phyloP scores from a whole-genome alignment of 2,888 invertebrate genomes.

The Dolichomitus sp. region DNA sequence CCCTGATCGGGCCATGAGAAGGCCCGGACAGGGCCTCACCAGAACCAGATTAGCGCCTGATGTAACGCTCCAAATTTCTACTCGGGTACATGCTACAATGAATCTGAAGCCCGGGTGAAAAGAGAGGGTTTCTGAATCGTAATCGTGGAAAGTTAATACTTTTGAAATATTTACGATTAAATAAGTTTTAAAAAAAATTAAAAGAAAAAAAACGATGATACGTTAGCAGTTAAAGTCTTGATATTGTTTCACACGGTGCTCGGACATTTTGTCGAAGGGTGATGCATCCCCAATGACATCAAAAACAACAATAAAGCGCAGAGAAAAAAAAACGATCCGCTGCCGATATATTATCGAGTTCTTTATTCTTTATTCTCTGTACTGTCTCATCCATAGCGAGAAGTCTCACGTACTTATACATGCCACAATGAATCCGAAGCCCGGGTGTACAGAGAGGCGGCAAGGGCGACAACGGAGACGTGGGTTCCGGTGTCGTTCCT shows the following conservation, averaged over 20 bases:
- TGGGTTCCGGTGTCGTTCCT: conserved; percentile 41
- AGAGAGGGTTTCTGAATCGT: no score
- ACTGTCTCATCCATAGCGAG: conserved; percentile 33
- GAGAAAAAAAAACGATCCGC: conserved; percentile 42
- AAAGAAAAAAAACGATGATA: no score
- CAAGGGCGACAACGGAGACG: conserved; percentile 42
- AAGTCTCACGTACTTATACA: conserved; percentile 41
- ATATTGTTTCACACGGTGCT: conserved; percentile 51
- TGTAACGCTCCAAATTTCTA: no score
- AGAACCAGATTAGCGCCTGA: no score
- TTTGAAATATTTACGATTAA: no score
- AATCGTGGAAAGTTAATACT: no score
- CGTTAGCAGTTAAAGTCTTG: not conserved
- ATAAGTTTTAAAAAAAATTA: no score
- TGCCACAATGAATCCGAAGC: conserved; percentile 41
- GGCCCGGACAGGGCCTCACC: no score
- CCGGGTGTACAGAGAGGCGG: conserved; percentile 22
- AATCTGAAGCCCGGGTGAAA: no score
- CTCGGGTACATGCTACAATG: no score
- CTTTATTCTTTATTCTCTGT: conserved; percentile 23
- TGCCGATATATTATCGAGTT: conserved; percentile 57
- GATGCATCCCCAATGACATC: conserved; percentile 36
- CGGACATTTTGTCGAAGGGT: conserved; percentile 29
- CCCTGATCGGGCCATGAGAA: no score
- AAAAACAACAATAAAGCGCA: conserved; percentile 40